Percentiles rank a stretch among this genome's conserved stretches.
phyloP scores from a whole-genome alignment of 2,797 vertebrate species.

The Paguma larvata region DNA sequence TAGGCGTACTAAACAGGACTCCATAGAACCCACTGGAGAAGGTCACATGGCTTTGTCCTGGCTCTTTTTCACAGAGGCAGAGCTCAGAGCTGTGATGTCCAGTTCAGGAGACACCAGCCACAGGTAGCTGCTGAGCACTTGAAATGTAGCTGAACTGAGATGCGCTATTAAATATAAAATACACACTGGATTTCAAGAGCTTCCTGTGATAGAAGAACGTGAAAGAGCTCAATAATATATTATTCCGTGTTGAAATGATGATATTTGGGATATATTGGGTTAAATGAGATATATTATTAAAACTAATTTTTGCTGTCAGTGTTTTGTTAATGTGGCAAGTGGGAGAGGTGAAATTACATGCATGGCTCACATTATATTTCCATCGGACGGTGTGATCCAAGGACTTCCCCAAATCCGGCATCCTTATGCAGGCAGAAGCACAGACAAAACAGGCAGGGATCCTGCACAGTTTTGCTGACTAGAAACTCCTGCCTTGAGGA shows the following conservation, averaged over 20 bases:
- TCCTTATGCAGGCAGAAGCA: too few species aligned
- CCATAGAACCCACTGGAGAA: background rate
- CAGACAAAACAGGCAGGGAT: background rate
- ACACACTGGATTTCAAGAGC: background rate
- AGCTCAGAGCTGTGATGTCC: background rate
- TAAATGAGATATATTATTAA: background rate
- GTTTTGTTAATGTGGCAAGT: background rate
- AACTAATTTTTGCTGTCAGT: background rate
- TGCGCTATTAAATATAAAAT: background rate
- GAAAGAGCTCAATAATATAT: background rate
- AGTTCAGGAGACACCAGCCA: background rate
- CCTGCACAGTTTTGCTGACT: background rate
- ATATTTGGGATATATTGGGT: background rate
- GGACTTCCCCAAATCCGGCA: background rate
- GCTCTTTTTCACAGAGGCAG: background rate
- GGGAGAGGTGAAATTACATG: background rate
- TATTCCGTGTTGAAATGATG: background rate
- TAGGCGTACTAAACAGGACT: background rate
- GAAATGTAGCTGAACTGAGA: background rate
- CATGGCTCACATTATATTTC: background rate
- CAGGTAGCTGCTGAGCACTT: background rate
- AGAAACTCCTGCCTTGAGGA: background rate
- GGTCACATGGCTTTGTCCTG: background rate
- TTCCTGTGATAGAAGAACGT: background rate
- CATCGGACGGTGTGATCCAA: background rate